Conservation (phyloP, 2,113 vertebrate genomes). For the Egretta garzetta region DNA sequence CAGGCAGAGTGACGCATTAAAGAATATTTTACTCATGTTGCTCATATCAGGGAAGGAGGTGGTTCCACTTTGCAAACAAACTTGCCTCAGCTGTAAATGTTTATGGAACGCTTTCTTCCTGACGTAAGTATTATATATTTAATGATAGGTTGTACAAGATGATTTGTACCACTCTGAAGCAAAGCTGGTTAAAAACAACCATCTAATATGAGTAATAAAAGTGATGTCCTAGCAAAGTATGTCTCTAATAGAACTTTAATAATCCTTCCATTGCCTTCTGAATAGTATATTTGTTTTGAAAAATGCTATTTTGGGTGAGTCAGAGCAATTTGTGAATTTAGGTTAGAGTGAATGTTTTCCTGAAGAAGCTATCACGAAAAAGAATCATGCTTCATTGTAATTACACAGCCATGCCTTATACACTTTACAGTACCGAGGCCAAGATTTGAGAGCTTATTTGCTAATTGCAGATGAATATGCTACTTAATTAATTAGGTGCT, state of each 20-base stretch:
- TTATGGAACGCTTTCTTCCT: not conserved
- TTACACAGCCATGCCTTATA: not conserved
- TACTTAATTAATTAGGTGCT: slow-evolving; percentile 62
- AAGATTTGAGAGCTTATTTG: slow-evolving; percentile 47
- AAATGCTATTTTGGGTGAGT: slow-evolving; percentile 11
- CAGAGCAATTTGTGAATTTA: not conserved
- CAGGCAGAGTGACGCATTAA: not conserved
- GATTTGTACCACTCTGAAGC: not conserved
- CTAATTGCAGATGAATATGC: slow-evolving; percentile 56
- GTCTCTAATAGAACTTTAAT: not conserved
- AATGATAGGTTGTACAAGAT: not conserved
- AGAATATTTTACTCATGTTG: not conserved
- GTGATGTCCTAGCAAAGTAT: not conserved
- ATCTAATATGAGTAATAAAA: not conserved
- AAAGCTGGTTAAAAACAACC: not conserved
- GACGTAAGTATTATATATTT: not conserved
- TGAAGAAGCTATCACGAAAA: not conserved
- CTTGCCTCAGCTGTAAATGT: not conserved
- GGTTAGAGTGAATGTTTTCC: not conserved
- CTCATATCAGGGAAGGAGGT: not conserved
- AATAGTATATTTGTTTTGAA: not conserved
- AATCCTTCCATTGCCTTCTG: not conserved
- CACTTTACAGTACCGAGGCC: not conserved
- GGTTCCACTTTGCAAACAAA: not conserved
- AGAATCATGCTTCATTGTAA: not conserved